Evolutionary conservation across 2,113 vertebrate genomes (phyloP).

Genomic region (Muscicapa adusta): DNA sequence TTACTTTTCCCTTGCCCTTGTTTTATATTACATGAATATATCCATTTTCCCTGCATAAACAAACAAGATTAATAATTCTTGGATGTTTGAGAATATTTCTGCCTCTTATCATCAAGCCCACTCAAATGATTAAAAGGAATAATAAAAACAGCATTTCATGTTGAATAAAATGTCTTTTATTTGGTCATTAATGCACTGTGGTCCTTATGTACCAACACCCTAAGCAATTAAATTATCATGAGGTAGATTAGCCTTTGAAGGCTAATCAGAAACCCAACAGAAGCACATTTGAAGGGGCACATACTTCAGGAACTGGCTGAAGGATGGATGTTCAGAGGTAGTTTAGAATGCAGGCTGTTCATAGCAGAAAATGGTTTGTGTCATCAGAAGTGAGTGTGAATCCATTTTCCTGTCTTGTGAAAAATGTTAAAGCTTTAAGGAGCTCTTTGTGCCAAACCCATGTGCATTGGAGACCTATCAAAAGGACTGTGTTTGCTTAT

Average conservation of each 20-base stretch:
- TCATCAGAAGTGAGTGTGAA: neutral
- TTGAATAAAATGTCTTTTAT: neutral
- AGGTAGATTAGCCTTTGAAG: neutral
- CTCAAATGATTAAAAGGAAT: conserved; percentile 22
- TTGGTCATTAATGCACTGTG: neutral
- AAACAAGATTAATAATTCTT: conserved; percentile 30
- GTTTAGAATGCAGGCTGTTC: neutral
- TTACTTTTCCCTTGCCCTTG: neutral
- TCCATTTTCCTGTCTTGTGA: neutral
- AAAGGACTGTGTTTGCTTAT: neutral
- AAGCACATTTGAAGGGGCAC: neutral
- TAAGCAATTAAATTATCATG: neutral
- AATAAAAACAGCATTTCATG: neutral
- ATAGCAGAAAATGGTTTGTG: neutral
- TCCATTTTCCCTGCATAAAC: neutral
- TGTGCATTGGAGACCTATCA: neutral
- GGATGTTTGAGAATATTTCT: neutral
- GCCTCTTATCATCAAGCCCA: neutral
- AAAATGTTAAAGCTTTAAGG: neutral
- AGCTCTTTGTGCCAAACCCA: neutral
- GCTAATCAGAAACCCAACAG: neutral
- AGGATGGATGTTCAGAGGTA: neutral
- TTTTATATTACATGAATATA: conserved; percentile 17
- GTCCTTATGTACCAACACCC: neutral
- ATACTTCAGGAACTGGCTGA: neutral